Evolutionary conservation across 2,797 vertebrate species (phyloP).

Genomic region (Gephyroberyx darwinii): DNA sequence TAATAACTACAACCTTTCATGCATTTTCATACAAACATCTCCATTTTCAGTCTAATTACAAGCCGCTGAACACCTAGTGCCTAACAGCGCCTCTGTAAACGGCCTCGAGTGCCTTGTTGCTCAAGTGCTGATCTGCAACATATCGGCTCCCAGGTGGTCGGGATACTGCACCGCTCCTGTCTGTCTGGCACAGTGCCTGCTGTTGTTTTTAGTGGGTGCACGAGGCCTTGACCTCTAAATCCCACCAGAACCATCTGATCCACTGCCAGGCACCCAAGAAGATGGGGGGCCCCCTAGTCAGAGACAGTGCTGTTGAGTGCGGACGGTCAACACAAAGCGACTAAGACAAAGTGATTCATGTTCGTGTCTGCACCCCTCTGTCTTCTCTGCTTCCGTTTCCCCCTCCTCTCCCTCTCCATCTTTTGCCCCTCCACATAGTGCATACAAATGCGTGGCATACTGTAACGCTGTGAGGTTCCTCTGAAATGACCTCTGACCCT

Average conservation of each 20-base stretch:
- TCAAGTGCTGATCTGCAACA: conserved; percentile 13
- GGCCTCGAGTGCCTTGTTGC: conserved; percentile 7
- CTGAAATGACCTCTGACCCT: conserved; percentile 72
- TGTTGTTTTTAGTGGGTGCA: conserved; percentile 62
- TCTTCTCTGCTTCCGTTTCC: conserved; percentile 53
- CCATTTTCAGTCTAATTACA: not conserved
- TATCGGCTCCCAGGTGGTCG: not conserved
- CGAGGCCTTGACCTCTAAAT: conserved; percentile 62
- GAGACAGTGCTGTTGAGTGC: conserved; percentile 38
- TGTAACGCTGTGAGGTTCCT: conserved; percentile 59
- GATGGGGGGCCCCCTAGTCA: conserved; percentile 41
- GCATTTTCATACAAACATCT: no score
- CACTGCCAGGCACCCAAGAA: conserved; percentile 55
- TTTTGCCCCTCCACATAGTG: conserved; percentile 29
- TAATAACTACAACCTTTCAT: no score
- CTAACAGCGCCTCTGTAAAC: not conserved
- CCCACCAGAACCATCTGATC: conserved; percentile 56
- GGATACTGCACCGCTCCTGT: conserved; percentile 7
- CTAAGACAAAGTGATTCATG: conserved; percentile 63
- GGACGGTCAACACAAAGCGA: conserved; percentile 46
- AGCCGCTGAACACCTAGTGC: not conserved
- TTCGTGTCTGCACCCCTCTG: conserved; percentile 52
- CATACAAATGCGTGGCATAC: conserved; percentile 56
- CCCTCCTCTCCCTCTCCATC: conserved; percentile 44
- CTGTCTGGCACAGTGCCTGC: conserved; percentile 22